Percentiles rank a stretch among this genome's conserved stretches.
Conservation (phyloP, 2,113 vertebrate species). For the Triplophysa dalaica region DNA sequence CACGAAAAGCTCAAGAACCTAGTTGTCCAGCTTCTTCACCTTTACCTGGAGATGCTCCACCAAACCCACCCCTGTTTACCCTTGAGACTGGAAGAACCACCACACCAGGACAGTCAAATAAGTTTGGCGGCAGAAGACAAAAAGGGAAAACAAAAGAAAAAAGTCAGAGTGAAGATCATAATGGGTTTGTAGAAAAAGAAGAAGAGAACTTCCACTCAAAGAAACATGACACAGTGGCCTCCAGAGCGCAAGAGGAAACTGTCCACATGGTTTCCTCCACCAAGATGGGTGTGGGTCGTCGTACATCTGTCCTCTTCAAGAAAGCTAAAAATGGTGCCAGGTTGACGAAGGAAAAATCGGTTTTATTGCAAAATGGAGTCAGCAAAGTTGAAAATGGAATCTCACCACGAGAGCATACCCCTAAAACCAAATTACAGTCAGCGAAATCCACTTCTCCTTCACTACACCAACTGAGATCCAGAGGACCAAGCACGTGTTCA, state of each 20-base stretch:
- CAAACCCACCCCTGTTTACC: conserved; percentile 86
- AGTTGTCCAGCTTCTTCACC: conserved; percentile 86
- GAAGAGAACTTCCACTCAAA: conserved; percentile 42
- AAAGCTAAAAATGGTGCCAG: conserved; percentile 91
- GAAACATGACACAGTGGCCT: conserved; percentile 64
- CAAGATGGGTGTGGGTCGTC: conserved; percentile 81
- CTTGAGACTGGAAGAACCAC: conserved; percentile 82
- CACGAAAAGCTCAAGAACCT: conserved; percentile 87
- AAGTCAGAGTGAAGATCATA: not conserved
- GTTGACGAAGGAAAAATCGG: conserved; percentile 73
- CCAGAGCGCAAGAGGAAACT: conserved; percentile 69
- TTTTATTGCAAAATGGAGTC: conserved; percentile 78
- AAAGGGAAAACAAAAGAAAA: conserved; percentile 28
- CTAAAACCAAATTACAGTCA: conserved; percentile 15
- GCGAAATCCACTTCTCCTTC: conserved; percentile 60
- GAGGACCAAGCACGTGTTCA: conserved; percentile 70
- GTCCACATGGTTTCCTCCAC: conserved; percentile 74
- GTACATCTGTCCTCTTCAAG: conserved; percentile 89
- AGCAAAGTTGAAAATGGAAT: conserved; percentile 61
- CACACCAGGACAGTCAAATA: conserved; percentile 77
- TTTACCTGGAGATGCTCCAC: conserved; percentile 85
- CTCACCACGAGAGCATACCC: conserved; percentile 47
- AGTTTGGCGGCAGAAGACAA: conserved; percentile 59
- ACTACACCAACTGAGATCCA: conserved; percentile 68
- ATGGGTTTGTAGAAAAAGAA: not conserved